Base-by-base conservation (phyloP, 2,888 invertebrate genomes). In the Dynastes grantii region DNA sequence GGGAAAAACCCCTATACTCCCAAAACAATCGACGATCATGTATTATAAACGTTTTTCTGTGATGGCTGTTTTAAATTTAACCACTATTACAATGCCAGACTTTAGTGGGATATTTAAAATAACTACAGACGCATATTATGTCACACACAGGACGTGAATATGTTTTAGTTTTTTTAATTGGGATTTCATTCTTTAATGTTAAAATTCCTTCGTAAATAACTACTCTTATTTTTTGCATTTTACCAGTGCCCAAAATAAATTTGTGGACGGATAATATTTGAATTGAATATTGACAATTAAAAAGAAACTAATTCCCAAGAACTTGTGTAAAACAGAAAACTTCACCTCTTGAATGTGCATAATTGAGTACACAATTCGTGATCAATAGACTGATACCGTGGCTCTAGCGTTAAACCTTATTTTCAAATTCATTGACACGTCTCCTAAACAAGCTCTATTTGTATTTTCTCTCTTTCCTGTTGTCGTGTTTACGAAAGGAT, bases 31-130 rank as follows among this genome's bases (percentile, higher is more conserved):
- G 40, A 37, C 37, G 65, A 16, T n/a, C 40, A 40, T 13, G 63
- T 29, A 32, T 32, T 5, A 32, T 32, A 32, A 32, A 32, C 13
- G 37, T 16, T 55, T 6, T 5, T 16, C n/a, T 55, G 53, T 16
- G 53, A 55, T 55, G 53, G 53, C 61, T 49, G 53, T 64, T 76
- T 76, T 45, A 64, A 64, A 76, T 65, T 76, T 76, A 55, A 32
- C 76, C 65, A 22, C 8, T 11, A 65, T 49, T 55, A 55, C 53
- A 76, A 76, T 76, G 65, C 65, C 65, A 76, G 65, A 76, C 76
- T 76, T 65, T 76, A 49, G 76, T 76, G 16, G 58, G 51, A 76
- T 40, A 49, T 45, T 67, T 65, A 76, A 76, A 76, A 65, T 76
- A 76, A 55, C 65, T 29, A 32, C 65, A 76, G 76, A 76, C 76